A percentile compares a stretch with the other conserved stretches of the same genome.
Conservation (phyloP, 2,113 vertebrate genomes). For the Etheostoma spectabile region DNA sequence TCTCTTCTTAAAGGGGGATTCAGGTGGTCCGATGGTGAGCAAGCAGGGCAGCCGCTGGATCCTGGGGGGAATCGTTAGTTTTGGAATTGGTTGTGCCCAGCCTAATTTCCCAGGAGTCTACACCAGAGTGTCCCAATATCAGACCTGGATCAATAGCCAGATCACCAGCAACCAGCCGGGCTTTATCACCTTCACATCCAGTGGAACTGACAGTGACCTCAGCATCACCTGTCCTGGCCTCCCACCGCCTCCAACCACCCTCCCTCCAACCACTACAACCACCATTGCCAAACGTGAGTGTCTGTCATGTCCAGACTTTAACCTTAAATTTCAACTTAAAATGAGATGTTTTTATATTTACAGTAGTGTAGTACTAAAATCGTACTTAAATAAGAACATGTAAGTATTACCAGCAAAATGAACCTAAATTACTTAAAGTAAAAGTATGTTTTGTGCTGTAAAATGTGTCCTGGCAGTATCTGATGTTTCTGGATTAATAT, state of each 20-base stretch:
- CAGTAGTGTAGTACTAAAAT: neutral
- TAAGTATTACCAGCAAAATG: neutral
- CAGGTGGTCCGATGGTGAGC: constrained; percentile 88
- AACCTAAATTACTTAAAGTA: neutral
- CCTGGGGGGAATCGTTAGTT: constrained; percentile 88
- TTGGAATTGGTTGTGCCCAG: constrained; percentile 84
- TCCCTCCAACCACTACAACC: neutral
- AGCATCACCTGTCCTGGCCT: constrained; percentile 21
- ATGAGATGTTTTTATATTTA: neutral
- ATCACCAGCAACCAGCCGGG: constrained; percentile 52
- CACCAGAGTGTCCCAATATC: constrained; percentile 83
- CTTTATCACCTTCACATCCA: constrained; percentile 61
- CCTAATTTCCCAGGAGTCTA: constrained; percentile 89
- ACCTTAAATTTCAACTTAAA: neutral
- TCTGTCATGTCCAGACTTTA: neutral
- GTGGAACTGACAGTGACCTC: constrained; percentile 63
- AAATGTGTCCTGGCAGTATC: too few species aligned
- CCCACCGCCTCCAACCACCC: neutral
- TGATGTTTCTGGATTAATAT: too few species aligned
- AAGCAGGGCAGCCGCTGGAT: constrained; percentile 83
- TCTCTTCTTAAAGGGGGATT: constrained; percentile 85
- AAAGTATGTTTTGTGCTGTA: too few species aligned
- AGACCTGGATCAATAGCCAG: constrained; percentile 82
- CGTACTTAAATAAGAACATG: too few species aligned
- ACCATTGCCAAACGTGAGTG: neutral